A percentile compares a stretch with the other conserved stretches of the same genome.
These are phyloP conservation scores for Furnarius figulus DNA, from an alignment of 2,113 vertebrate genomes.

Conservation along the genomic window DNA sequence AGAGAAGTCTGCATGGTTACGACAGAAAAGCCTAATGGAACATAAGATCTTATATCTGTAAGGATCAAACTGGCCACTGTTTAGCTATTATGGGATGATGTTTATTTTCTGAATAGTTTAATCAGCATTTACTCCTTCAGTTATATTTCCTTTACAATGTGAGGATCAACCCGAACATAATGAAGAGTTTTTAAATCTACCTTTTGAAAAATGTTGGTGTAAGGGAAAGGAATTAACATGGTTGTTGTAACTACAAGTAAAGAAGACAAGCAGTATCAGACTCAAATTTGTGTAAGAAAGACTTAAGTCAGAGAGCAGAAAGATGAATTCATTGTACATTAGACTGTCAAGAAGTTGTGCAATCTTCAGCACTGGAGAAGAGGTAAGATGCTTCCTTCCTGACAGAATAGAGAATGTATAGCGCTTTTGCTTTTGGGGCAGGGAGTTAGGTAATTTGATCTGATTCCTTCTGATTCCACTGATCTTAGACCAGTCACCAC, in stretches of 20 bases:
- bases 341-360: not conserved
- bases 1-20: not conserved
- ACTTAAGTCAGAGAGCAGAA: not conserved
- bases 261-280: not conserved
- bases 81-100: not conserved
- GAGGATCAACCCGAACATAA: not conserved
- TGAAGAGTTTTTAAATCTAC: not conserved
- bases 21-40: not conserved
- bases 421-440: not conserved
- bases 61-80: not conserved
- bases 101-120: not conserved
- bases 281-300: not conserved
- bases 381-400: not conserved
- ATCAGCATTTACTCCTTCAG: not conserved
- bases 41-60: not conserved
- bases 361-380: not conserved
- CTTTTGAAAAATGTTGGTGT: not conserved
- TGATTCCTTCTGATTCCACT: not conserved
- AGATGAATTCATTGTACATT: not conserved
- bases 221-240: not conserved
- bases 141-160: not conserved
- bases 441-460: not conserved
- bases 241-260: not conserved
- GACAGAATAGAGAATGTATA: not conserved
- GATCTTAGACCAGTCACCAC: not conserved